Base-by-base conservation (phyloP, 2,113 vertebrate genomes). In the Hassar affinis region DNA sequence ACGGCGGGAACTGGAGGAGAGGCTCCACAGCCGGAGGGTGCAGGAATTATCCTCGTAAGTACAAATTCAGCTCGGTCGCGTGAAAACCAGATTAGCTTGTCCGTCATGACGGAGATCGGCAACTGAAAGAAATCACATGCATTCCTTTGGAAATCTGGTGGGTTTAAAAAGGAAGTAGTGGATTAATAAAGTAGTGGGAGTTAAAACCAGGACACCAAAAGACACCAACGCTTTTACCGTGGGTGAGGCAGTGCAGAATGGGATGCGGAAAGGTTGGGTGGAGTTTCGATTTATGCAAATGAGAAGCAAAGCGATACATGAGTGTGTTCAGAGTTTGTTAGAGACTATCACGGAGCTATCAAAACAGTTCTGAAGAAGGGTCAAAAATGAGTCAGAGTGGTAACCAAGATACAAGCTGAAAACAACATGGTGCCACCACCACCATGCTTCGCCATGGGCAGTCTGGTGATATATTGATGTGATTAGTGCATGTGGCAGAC, bases 11-110 rank as follows among this genome's bases (percentile, higher is more conserved):
- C 89, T 99, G 98, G 98, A 93, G 97, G 83, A 91, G 89, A 75
- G 98, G 98, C 45, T 97, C 96, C 82, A 99, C 98, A 0, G 98
- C 98, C 0, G 98, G 97, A 1, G 97, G 97, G 82, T 99, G 98
- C 94, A 92, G 97, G 85, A 98, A 98, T 90, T 92, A 95, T 79
- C 92, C 96, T 11, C 88, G 93, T 94, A 17, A 89, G 92, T 69
- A 25, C 30, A 56, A 25, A 6, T 22, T 25, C 45, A 71, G 22
- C 22, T 38, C 7, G 4, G 11, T 14, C 2, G 0, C 25, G 20
- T 6, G 6, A 8, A n/a, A 57, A 25, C 22, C 27, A 62, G n/a
- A n/a, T 62, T 3, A 4, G 27, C 38, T 42, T 42, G 38, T 42
- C 2, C 22, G 8, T 59, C 11, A 12, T 59, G 11, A n/a, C 8